Base-by-base conservation (phyloP, 2,797 vertebrate species). In the Esox lucius region DNA sequence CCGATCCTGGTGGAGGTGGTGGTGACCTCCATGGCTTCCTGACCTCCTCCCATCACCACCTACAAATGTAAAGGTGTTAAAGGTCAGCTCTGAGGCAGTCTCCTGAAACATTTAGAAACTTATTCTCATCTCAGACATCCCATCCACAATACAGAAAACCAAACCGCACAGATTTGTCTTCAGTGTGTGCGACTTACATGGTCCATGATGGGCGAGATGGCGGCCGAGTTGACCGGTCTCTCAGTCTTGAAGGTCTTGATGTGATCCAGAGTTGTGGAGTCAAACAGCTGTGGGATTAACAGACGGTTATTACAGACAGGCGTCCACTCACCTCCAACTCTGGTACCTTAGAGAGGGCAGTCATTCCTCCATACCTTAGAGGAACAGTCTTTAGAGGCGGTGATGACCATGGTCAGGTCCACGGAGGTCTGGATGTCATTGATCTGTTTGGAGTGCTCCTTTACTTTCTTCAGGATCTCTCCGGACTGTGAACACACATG, bases 1-100 rank as follows among this genome's bases (percentile, higher is more conserved):
- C 98, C 98, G 33, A 99, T 99, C 92, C 97, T 96, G 71, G 97
- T 99, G 80, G 98, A 99, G 33, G 98, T 99, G 0, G 98, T 99
- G 68, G 98, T 99, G 76, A 99, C 98, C 80, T 99, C 98, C 98
- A 99, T 99, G 85, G 98, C 98, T 86, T 99, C 98, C 83, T 99
- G 98, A 68, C 98, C 98, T 66, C 98, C 98, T 35, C 98, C 98
- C 87, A 99, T 95, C 74, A 99, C 97, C 2, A 99, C 98, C 98
- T 99, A 86, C 9, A 82, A 56, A 49, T 42, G 81, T 17, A 76
- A 8, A 65, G 6, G 13, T 11, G 49, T 31, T 69, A 9, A 26
- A 61, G 22, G n/a, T 24, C 56, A 61, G 42, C 12, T 13, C 9
- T 2, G 42, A 39, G 35, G 35, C 5, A 7, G 4, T 39, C 5